Evolutionary conservation across 64 coral and sea anemone genomes (phyloP).

Genomic region (Porites lutea): DNA sequence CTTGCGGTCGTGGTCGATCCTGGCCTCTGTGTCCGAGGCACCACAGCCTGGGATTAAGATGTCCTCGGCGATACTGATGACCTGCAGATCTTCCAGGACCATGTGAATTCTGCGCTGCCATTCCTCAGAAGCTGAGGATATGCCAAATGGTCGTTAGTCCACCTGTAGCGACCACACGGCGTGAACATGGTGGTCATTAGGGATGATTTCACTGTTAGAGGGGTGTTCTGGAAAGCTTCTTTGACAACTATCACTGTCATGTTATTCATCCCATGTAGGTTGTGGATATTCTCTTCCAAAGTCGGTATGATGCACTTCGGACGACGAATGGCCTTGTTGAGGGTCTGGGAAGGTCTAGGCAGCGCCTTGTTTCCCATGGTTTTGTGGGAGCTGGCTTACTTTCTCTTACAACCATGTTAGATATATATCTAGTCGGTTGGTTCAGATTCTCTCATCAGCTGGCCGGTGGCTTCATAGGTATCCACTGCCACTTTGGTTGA

Average conservation of each 20-base stretch:
- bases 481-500: constrained; percentile 47
- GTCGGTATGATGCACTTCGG: constrained; percentile 58
- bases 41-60: constrained; percentile 41
- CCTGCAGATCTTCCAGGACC: constrained; percentile 37
- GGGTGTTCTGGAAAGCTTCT: constrained; percentile 48
- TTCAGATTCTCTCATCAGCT: constrained; percentile 39
- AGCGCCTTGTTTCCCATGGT: background rate
- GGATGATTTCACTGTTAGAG: constrained; percentile 42
- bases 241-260: constrained; percentile 56
- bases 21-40: constrained; percentile 33
- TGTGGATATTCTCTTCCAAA: constrained; percentile 49
- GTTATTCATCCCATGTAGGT: constrained; percentile 38
- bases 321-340: constrained; percentile 51
- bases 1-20: constrained; percentile 54
- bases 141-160: constrained; percentile 53
- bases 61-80: constrained; percentile 53
- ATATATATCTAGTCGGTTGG: constrained; percentile 51
- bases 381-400: background rate
- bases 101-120: constrained; percentile 46
- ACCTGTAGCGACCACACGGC: constrained; percentile 44
- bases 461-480: constrained; percentile 44
- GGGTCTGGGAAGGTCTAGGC: constrained; percentile 32
- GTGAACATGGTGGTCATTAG: constrained; percentile 62
- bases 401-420: constrained; percentile 29
- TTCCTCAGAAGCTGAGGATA: constrained; percentile 55